These are phyloP conservation scores for Octodonta nipae DNA, from an alignment of 2,888 invertebrate genomes.

Conservation along the genomic window DNA sequence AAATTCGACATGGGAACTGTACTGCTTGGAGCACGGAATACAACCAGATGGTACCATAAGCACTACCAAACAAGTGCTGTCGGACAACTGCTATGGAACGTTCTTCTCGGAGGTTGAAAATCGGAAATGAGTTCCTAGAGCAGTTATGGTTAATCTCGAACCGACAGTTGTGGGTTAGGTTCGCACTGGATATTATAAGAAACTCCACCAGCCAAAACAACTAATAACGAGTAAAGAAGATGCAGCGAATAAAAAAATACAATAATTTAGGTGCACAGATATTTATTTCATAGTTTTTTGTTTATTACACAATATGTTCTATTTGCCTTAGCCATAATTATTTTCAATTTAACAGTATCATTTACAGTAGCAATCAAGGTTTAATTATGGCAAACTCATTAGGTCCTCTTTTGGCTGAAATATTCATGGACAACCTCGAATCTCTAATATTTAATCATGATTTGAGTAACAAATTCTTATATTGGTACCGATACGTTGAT, in stretches of 20 bases:
- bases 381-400: too few species aligned
- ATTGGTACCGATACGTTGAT: too few species aligned
- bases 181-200: conserved; percentile 55
- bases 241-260: conserved; percentile 84
- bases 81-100: conserved; percentile 49
- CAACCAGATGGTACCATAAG: conserved; percentile 62
- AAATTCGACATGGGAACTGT: conserved; percentile 73
- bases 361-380: too few species aligned
- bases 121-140: conserved; percentile 80
- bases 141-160: conserved; percentile 78
- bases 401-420: too few species aligned
- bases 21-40: conserved; percentile 71
- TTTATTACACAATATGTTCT: too few species aligned
- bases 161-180: conserved; percentile 78
- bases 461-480: too few species aligned
- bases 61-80: conserved; percentile 35
- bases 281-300: too few species aligned
- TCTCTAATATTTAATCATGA: too few species aligned
- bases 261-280: too few species aligned
- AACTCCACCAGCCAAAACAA: conserved; percentile 74
- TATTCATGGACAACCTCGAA: too few species aligned
- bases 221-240: conserved; percentile 79
- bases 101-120: conserved; percentile 74
- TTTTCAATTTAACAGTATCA: too few species aligned
- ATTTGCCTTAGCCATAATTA: too few species aligned